phyloP scores from a whole-genome alignment of 2,113 vertebrate genomes.

The Megaceryle maxima region DNA sequence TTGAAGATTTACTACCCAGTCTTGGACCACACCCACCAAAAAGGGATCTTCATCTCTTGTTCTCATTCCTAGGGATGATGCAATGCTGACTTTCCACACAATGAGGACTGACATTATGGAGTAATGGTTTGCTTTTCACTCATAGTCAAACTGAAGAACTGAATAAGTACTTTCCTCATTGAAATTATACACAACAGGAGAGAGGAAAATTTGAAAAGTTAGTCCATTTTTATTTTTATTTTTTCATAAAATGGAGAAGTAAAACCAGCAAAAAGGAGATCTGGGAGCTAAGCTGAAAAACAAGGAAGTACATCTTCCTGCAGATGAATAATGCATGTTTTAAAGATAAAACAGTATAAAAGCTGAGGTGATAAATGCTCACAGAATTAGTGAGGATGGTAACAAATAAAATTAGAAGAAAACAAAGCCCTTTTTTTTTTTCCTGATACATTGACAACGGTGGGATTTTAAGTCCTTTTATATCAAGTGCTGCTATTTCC shows the following conservation, averaged over 20 bases:
- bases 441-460: background rate
- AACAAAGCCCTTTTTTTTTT: background rate
- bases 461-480: background rate
- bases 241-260: conserved; percentile 64
- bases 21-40: background rate
- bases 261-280: conserved; percentile 59
- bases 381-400: background rate
- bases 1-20: background rate
- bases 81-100: conserved; percentile 18
- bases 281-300: conserved; percentile 46
- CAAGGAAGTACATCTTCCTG: conserved; percentile 31
- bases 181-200: background rate
- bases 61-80: background rate
- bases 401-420: background rate
- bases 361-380: background rate
- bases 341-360: background rate
- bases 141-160: background rate
- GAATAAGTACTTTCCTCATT: background rate
- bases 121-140: background rate
- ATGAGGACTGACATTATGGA: background rate
- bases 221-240: conserved; percentile 10
- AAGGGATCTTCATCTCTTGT: background rate
- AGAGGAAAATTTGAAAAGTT: background rate
- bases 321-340: conserved; percentile 1
- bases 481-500: background rate